Evolutionary conservation across 2,888 invertebrate species (phyloP), one percentile per base, ranked within the genome.

Genomic region (Torymus texanus): DNA sequence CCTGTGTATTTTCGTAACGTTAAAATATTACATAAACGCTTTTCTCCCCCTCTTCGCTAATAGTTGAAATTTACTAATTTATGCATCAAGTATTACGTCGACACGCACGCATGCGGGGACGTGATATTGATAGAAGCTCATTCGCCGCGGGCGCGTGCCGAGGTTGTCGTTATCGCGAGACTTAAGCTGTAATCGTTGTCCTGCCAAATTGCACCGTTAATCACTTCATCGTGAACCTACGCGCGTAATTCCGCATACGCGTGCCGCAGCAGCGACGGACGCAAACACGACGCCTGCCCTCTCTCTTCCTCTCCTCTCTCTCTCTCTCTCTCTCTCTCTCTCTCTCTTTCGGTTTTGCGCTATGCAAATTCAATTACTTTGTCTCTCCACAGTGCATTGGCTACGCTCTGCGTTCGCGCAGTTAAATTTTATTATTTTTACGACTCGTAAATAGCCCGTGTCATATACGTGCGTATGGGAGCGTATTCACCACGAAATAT

Each of bases 121-220:
- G 56, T n/a, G 65, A 68, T 75, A 79, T 75, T 62, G 75, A 61
- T 61, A 55, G 62, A 73, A 72, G 67, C 62, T 73, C 56, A 68
- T 68, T 68, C 59, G 53, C 29, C 41, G 62, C 21, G 18, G 16
- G 24, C 56, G 2, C 58, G 14, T 29, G 53, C 62, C 50, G 65
- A 75, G 75, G 66, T 67, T 55, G 70, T 63, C 71, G 79, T 62
- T 76, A 75, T 76, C 75, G 29, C 58, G 65, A 56, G 74, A 74
- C 80, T 74, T 67, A 63, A 68, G 67, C 68, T 58, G 63, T 75
- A 78, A 78, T 78, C 78, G 78, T 67, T 72, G 72, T 65, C 72
- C 73, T 65, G 63, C 68, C 78, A 78, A 81, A 81, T 81, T 81
- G 75, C 75, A 73, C 59, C 63, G 75, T 73, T 81, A 76, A 76